phyloP scores from a whole-genome alignment of 2,888 invertebrate species.

The Geophilus truncorum region DNA sequence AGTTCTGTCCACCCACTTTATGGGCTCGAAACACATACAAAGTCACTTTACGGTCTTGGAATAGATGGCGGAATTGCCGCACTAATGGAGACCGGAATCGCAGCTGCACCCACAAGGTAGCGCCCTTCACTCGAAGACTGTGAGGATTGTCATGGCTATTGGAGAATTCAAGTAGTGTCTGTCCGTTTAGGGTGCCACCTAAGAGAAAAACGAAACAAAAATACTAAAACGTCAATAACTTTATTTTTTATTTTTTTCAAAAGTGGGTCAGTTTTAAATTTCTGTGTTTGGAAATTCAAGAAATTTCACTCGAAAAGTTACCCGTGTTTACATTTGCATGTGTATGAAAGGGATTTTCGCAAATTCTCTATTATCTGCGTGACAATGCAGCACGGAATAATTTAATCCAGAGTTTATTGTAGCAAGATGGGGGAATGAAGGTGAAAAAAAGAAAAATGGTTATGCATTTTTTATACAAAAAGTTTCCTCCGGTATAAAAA shows the following conservation, averaged over 20 bases:
- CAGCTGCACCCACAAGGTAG: slow-evolving; percentile 71
- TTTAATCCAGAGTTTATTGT: background rate
- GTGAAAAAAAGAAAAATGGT: background rate
- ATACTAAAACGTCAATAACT: too few relatives aligned
- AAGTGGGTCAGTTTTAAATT: background rate
- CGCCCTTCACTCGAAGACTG: slow-evolving; percentile 68
- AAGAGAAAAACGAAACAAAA: background rate
- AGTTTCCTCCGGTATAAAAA: background rate
- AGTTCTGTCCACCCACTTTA: slow-evolving; percentile 43
- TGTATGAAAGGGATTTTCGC: too few relatives aligned
- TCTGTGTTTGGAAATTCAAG: too few relatives aligned
- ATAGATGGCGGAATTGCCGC: slow-evolving; percentile 43
- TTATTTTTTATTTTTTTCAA: background rate
- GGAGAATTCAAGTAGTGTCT: slow-evolving; percentile 78
- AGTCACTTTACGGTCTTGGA: slow-evolving; percentile 55
- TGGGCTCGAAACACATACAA: slow-evolving; percentile 64
- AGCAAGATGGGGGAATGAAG: too few relatives aligned
- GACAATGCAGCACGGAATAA: too few relatives aligned
- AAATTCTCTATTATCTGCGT: too few relatives aligned
- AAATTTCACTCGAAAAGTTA: too few relatives aligned
- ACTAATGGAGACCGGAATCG: slow-evolving; percentile 52
- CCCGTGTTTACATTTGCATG: background rate
- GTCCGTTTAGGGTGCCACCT: slow-evolving; percentile 79
- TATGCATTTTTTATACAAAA: background rate
- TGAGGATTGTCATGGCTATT: slow-evolving; percentile 58